Conservation (phyloP, 2,888 invertebrate genomes). For the Erebia ligea region DNA sequence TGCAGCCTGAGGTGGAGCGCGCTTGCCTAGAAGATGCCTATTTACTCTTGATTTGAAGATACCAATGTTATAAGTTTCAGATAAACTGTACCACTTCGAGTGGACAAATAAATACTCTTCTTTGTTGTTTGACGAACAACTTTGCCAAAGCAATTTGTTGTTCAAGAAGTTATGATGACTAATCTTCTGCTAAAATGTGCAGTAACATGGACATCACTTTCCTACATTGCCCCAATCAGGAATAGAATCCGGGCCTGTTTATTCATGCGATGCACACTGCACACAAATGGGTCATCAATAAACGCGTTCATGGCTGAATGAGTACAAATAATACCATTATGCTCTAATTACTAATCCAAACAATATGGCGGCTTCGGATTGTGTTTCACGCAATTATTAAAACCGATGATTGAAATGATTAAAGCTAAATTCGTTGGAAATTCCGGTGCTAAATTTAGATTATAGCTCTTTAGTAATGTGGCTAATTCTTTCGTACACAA, state of each 20-base stretch:
- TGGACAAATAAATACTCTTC: too few relatives aligned
- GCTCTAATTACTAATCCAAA: conserved; percentile 21
- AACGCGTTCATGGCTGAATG: neutral
- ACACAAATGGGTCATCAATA: neutral
- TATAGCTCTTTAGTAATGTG: too few relatives aligned
- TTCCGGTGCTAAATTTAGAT: conserved; percentile 1
- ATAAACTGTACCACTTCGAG: too few relatives aligned
- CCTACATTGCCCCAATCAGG: neutral
- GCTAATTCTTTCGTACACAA: too few relatives aligned
- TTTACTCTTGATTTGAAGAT: too few relatives aligned
- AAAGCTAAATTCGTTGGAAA: neutral
- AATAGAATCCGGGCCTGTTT: neutral
- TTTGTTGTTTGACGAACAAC: too few relatives aligned
- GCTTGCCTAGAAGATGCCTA: too few relatives aligned
- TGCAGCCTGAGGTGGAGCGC: too few relatives aligned
- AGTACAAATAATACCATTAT: conserved; percentile 9
- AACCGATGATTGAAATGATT: conserved; percentile 17
- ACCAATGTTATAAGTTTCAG: too few relatives aligned
- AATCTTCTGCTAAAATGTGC: neutral
- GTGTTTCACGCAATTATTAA: conserved; percentile 16
- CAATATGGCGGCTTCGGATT: conserved; percentile 16
- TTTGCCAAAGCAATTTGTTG: too few relatives aligned
- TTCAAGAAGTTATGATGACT: too few relatives aligned
- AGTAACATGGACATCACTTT: neutral
- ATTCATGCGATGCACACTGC: neutral